Evolutionary conservation across 2,113 vertebrate genomes (phyloP), one percentile per base, ranked within the genome.

Genomic region (Rafetus swinhoei): DNA sequence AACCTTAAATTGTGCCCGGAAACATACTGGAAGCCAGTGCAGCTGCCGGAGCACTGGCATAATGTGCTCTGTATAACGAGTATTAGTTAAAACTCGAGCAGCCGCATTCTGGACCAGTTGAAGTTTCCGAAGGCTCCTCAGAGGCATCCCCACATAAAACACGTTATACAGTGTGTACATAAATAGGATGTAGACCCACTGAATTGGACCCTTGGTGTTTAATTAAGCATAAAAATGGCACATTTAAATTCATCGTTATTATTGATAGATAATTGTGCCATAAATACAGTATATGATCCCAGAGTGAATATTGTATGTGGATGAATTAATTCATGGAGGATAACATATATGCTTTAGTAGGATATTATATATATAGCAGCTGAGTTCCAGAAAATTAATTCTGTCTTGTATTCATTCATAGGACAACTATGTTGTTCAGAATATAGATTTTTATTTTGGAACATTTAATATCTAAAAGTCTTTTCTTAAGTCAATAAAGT

Each of bases 221-320:
- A 97, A 94, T 94, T 90, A 97, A 93, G 79, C 65, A 95, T 85
- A 90, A 95, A 93, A 96, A 25, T 50, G 89, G 88, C 79, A 94
- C 27, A 94, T n/a, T 95, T 95, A 95, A 2, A 7, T 84, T 96
- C 79, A 88, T 84, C 72, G 89, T 69, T 94, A 92, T 92, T 90
- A 86, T 35, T 95, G 84, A 94, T 52, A 82, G 81, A 93, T 81
- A 94, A 93, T 14, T 88, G 35, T 59, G 81, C 21, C 59, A 88
- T 57, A 94, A 45, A 76, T 85, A 95, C 52, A 95, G 83, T 56
- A 72, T 52, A 79, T 0, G 5, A 94, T 88, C 39, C 83, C 72
- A 93, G 24, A 86, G 25, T 52, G 54, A 91, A 80, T 57, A 93
- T 1, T 60, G 22, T 83, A 29, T n/a, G 60, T 13, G 32, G 6